These are phyloP conservation scores for Rhabditoides inermis DNA, from an alignment of 2,888 invertebrate species.

Conservation along the genomic window DNA sequence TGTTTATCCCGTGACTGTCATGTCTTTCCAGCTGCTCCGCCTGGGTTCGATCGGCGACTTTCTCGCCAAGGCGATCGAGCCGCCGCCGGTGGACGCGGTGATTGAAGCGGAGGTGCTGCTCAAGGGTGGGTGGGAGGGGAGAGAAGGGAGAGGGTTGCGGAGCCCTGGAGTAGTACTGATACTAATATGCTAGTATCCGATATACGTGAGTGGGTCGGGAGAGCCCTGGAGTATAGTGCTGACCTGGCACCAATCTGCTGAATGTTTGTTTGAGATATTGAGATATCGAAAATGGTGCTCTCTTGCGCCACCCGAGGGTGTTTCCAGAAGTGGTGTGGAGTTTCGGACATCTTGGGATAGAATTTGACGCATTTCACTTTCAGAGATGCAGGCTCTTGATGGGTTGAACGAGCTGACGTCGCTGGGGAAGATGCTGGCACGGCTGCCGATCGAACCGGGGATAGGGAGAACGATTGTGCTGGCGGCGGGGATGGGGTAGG, in stretches of 20 bases:
- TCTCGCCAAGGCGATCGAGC: slow-evolving; percentile 81
- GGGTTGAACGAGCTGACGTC: slow-evolving; percentile 78
- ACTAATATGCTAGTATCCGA: too few species aligned
- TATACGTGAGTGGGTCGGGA: too few species aligned
- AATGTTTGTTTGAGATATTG: not conserved
- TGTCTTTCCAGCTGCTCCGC: slow-evolving; percentile 61
- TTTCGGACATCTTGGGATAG: not conserved
- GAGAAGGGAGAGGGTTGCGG: too few species aligned
- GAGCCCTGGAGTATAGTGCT: too few species aligned
- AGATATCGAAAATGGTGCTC: not conserved
- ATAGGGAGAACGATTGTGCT: slow-evolving; percentile 93
- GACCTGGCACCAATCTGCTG: too few species aligned
- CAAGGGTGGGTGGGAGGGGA: slow-evolving; percentile 54
- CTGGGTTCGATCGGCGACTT: slow-evolving; percentile 88
- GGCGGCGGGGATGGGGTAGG: slow-evolving; percentile 70
- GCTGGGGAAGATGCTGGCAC: slow-evolving; percentile 82
- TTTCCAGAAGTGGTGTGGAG: too few species aligned
- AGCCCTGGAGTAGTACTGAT: too few species aligned
- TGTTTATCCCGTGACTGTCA: not conserved
- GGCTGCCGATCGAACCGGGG: slow-evolving; percentile 86
- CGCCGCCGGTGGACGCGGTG: slow-evolving; percentile 92
- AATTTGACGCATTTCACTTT: too few species aligned
- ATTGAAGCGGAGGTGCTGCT: slow-evolving; percentile 85
- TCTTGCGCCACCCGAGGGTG: not conserved
- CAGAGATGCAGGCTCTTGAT: slow-evolving; percentile 66